Percentiles rank a stretch among this genome's conserved stretches.
phyloP scores from a whole-genome alignment of 2,888 invertebrate genomes.

The Synergus itoensis region DNA sequence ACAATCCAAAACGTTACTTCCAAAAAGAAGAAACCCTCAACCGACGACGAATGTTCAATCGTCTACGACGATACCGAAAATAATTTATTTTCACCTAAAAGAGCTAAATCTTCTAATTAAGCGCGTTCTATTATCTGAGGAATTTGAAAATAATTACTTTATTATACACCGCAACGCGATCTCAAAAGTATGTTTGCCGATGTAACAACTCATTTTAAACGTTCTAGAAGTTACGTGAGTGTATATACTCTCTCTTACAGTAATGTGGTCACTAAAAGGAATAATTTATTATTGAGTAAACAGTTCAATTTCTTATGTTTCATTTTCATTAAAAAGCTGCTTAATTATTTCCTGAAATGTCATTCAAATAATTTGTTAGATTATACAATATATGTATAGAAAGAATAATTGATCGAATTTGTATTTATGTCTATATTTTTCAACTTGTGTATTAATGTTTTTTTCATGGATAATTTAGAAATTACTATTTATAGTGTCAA shows the following conservation, averaged over 20 bases:
- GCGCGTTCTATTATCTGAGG: not conserved
- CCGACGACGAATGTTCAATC: constrained; percentile 69
- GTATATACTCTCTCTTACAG: constrained; percentile 23
- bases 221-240: not conserved
- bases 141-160: not conserved
- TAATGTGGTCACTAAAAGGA: not conserved
- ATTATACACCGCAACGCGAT: not conserved
- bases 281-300: not conserved
- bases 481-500: not conserved
- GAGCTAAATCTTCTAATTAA: constrained; percentile 6
- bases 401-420: not conserved
- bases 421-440: not conserved
- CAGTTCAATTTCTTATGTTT: not conserved
- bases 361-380: not conserved
- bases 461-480: not conserved
- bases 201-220: not conserved
- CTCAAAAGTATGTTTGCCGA: not conserved
- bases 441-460: not conserved
- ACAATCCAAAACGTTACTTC: constrained; percentile 42
- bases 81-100: not conserved
- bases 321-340: not conserved
- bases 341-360: not conserved
- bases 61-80: constrained; percentile 65
- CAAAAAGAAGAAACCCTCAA: constrained; percentile 50
- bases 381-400: not conserved